These are phyloP conservation scores for Drosophila nigromelanica DNA, from an alignment of 1,140 invertebrate species.

Conservation along the genomic window DNA sequence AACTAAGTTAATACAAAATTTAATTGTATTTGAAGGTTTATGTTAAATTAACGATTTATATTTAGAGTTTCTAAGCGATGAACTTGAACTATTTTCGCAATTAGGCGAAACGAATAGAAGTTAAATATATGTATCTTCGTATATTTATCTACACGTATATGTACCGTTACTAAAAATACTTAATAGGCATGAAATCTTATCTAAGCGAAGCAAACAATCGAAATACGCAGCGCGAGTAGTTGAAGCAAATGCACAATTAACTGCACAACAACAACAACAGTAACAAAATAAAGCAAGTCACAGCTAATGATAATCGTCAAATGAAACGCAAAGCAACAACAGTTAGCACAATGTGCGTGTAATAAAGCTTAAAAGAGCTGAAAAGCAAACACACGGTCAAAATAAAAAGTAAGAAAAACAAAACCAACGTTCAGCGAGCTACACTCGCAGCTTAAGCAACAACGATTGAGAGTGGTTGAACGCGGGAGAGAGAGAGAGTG, in stretches of 20 bases:
- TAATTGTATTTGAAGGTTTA: neutral
- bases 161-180: constrained; percentile 16
- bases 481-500: neutral
- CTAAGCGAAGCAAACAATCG: constrained; percentile 34
- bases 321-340: constrained; percentile 41
- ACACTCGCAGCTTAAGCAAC: constrained; percentile 27
- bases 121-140: constrained; percentile 11
- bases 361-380: constrained; percentile 47
- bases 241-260: constrained; percentile 42
- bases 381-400: constrained; percentile 35
- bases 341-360: constrained; percentile 45
- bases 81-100: constrained; percentile 25
- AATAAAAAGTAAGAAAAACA: neutral
- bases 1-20: neutral
- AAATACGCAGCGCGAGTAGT: constrained; percentile 30
- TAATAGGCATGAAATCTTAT: constrained; percentile 49
- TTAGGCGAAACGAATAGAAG: constrained; percentile 10
- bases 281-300: constrained; percentile 25
- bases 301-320: constrained; percentile 63
- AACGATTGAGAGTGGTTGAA: constrained; percentile 3
- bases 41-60: neutral
- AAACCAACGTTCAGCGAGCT: constrained; percentile 10
- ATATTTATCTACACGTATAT: neutral
- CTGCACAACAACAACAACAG: constrained; percentile 35
- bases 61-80: neutral